Evolutionary conservation across 2,113 vertebrate species (phyloP).

Genomic region (Ochotona princeps): DNA sequence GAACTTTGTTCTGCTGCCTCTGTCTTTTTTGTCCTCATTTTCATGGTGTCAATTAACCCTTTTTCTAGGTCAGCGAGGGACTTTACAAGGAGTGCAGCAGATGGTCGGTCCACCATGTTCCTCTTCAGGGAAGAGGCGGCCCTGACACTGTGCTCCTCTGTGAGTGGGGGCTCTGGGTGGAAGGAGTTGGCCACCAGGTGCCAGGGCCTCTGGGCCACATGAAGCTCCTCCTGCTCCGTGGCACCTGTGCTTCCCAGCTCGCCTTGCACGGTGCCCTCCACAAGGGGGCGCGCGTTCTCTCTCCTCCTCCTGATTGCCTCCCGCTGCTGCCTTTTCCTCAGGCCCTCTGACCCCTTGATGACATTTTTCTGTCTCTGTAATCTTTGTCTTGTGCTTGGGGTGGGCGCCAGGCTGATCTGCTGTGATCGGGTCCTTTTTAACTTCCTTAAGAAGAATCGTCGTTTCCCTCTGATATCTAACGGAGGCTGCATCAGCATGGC

Average conservation of each 20-base stretch:
- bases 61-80: accelerated
- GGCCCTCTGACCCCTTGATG: not conserved
- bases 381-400: too few species aligned
- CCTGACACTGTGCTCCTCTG: not conserved
- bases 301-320: not conserved
- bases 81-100: not conserved
- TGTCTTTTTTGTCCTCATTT: too few species aligned
- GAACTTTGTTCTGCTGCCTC: too few species aligned
- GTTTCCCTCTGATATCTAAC: slow-evolving; percentile 21
- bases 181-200: not conserved
- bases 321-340: not conserved
- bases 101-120: not conserved
- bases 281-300: not conserved
- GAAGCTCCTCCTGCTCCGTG: not conserved
- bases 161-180: accelerated
- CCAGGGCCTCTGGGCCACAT: not conserved
- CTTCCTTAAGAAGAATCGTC: not conserved
- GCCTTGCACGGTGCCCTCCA: too few species aligned
- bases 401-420: not conserved
- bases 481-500: not conserved
- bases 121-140: not conserved
- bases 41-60: slow-evolving; percentile 27
- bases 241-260: accelerated
- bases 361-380: too few species aligned
- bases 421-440: not conserved